Base-by-base conservation (phyloP, 2,888 invertebrate species). In the Penaeus monodon region DNA sequence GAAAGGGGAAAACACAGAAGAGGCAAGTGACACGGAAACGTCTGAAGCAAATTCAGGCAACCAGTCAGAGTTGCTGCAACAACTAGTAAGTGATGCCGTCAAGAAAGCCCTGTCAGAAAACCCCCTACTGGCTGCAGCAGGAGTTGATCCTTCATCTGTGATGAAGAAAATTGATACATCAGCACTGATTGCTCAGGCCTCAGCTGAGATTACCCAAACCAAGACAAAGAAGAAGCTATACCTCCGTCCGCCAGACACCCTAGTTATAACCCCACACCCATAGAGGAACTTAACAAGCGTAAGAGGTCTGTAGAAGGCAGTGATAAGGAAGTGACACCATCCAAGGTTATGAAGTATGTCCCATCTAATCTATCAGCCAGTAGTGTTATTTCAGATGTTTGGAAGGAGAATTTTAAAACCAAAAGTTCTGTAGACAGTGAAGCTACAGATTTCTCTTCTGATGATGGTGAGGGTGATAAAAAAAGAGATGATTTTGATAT, bases 231-330 rank as follows among this genome's bases (percentile, higher is more conserved):
- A 82, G 29, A 84, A 86, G 44, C 63, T 81, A 1, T 88, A 88
- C 49, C 76, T 68, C 24, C 82, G 85, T n/a, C 88, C 88, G 8
- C 88, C 90, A 44, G 88, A 79, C 24, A 88, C 87, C 90, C 90
- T 2, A 88, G 81, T 27, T 90, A 90, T 68, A 90, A 88, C 76
- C 90, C 90, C 14, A 90, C 90, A 29, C 90, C 90, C 1, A 90
- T 90, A 24, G 80, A 66, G n/a, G 88, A 90, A 29, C 83, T 90
- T 29, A 82, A 90, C 14, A 82, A 90, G 49, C 66, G 81, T 10
- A 90, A 88, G 57, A 65, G 76, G 33, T 84, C 80, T 27, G 64
- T 29, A n/a, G 85, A 82, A 27, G 33, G 76, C 57, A 8, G 14
- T 27, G 27, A 65, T 24, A 65, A 29, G n/a, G 57, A 29, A 22